Base-by-base conservation (phyloP, 2,888 invertebrate species). In the Heliconius ethilla region DNA sequence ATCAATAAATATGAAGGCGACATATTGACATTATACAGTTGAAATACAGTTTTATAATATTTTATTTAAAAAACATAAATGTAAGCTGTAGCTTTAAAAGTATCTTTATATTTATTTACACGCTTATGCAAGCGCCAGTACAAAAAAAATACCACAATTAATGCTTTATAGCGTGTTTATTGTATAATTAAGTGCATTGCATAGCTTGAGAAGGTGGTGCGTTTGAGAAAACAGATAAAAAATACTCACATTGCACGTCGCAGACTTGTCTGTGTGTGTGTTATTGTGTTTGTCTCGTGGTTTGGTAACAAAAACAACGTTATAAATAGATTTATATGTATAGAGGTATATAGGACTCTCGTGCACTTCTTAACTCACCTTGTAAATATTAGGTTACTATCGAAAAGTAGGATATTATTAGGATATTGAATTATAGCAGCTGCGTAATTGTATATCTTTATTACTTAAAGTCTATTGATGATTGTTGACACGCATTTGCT, bases 241-340 rank as follows among this genome's bases (percentile, higher is more conserved):
- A 82, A 92, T 93, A 94, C 94, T 94, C 89, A 94, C 94, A 85
- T 84, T 88, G 84, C 78, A 84, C 91, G 86, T 85, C 92, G 91
- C 63, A 81, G 82, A 85, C 85, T 88, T 91, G 85, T 87, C 75
- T 79, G 82, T 82, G 77, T 82, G 22, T 76, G 79, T 85, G 87
- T 89, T 87, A 89, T 86, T 89, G 83, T 86, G 86, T 88, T 83
- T 88, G 92, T 91, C 92, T 92, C 92, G 92, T 92, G 92, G 91
- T 84, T 82, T 75, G 65, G 75, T 69, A 77, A 70, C 70, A 70
- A 63, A 18, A 5, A 65, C 45, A 40, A 74, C 74, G 9, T 27
- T 25, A 70, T 40, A 62, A 25, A 25, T 63, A n/a, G 2, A 27
- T 63, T 25, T 9, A 74, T 37, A 40, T 74, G 18, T 40, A 74